Base-by-base conservation (phyloP, 2,113 vertebrate species). In the Thamnaconus septentrionalis region DNA sequence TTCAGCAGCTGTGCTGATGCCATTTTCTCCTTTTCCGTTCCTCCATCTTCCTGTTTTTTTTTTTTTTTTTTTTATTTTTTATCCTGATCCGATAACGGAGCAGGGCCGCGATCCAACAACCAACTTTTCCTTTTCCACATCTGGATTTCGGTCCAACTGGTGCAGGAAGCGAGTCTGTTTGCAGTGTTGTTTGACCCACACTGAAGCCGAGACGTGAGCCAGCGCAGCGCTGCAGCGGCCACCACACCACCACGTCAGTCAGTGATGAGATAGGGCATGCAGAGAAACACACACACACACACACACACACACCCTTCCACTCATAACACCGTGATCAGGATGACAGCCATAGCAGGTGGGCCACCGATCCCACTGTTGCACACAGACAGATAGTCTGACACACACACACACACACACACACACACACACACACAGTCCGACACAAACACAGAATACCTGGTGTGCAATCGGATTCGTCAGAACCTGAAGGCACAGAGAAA, bases 401-500 rank as follows among this genome's bases (percentile, higher is more conserved):
- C 69, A 81, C 74, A 84, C 70, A 87, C 78, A 93, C 18, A 31
- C 18, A 2, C 18, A 2, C 18, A 78, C 60, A 87, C 66, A 75
- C 8, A 80, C 7, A 80, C 41, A 85, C 69, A 60, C 71, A 73
- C 69, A 75, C 78, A 76, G 65, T 64, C 68, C 60, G 74, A 87
- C 82, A 69, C 69, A 81, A 72, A 84, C 70, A 87, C 78, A 93
- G 90, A 93, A 95, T 98, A 98, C 96, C 96, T 98, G 96, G 94
- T 84, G 92, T 95, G 94, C 93, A 94, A 93, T 97, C 96, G 90
- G 96, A 95, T 92, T 96, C 95, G 90, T 97, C 95, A 78, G 94
- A 96, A 97, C 96, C 96, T 98, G 95, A 87, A 94, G 94, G 93
- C 84, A 92, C 85, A 92, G 88, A 90, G 82, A 91, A 74, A 89